Evolutionary conservation across 2,888 invertebrate genomes (phyloP), one percentile per base, ranked within the genome.

Genomic region (Zelleria hepariella): DNA sequence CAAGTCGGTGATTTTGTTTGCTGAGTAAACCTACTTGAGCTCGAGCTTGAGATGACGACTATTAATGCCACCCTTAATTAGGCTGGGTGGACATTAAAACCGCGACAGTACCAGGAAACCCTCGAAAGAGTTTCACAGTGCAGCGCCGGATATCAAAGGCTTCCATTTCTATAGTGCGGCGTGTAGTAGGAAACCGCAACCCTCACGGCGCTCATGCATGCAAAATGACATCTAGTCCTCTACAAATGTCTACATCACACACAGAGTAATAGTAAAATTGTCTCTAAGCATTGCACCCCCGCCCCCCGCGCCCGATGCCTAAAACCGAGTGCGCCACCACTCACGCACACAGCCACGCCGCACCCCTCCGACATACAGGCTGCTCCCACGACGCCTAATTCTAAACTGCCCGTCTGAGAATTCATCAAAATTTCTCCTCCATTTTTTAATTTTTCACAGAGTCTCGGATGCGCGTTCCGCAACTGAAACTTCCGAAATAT

Each of bases 221-320:
- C 72, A 69, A 71, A 77, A 77, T 75, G 71, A 72, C 68, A 68
- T 26, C 57, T 58, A 42, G 71, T 72, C 68, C 68, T 26, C 57
- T 58, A 42, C 59, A 53, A 59, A 61, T 53, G 57, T 61, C 59
- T 59, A 59, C 51, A 56, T 59, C 49, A 27, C 32, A 51, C 20
- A 53, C 47, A 53, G 25, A 48, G 51, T 80, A 77, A 82, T 80
- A 80, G 82, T 84, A 82, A 86, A 86, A 82, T 85, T 81, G 82
- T 86, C 59, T 57, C 86, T 86, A 85, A 86, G 82, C 82, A 81
- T 69, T 63, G 67, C 78, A 75, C 80, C 80, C 80, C 79, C 67
- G 66, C 66, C 76, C n/a, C 32, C 32, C 32, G 32, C 32, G 32
- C 2, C 32, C 32, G 15, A 15, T 42, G 32, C 76, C 82, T 78